phyloP scores from a whole-genome alignment of 1,140 invertebrate species.

The Drosophila funebris region DNA sequence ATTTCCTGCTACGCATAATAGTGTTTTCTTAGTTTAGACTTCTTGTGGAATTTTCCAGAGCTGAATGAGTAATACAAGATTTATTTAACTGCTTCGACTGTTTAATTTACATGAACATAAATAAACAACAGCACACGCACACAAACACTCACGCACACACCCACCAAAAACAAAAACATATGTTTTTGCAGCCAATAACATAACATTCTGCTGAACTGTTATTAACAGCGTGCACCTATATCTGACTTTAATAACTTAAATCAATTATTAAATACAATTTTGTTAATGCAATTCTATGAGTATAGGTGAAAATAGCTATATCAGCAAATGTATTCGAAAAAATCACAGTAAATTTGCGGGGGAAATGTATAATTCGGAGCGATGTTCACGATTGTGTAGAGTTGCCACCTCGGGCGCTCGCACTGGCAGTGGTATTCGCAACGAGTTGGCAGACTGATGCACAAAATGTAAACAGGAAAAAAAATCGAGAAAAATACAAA shows the following conservation, averaged over 20 bases:
- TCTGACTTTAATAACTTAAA: background rate
- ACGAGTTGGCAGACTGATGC: conserved; percentile 26
- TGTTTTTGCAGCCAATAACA: background rate
- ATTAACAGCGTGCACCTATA: background rate
- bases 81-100: background rate
- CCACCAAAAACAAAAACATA: conserved; percentile 14
- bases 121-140: conserved; percentile 10
- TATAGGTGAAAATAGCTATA: no score
- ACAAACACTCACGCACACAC: no score
- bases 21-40: background rate
- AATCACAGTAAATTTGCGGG: no score
- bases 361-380: no score
- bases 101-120: conserved; percentile 13
- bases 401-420: conserved; percentile 36
- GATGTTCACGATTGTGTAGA: conserved; percentile 13
- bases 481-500: conserved; percentile 79
- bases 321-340: no score
- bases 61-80: conserved; percentile 6
- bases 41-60: background rate
- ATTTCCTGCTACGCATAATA: background rate
- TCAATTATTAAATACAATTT: background rate
- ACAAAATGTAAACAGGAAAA: conserved; percentile 76
- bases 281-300: background rate
- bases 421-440: background rate
- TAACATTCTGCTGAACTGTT: background rate